Evolutionary conservation across 2,888 invertebrate genomes (phyloP).

Genomic region (Amphipoea lucens): DNA sequence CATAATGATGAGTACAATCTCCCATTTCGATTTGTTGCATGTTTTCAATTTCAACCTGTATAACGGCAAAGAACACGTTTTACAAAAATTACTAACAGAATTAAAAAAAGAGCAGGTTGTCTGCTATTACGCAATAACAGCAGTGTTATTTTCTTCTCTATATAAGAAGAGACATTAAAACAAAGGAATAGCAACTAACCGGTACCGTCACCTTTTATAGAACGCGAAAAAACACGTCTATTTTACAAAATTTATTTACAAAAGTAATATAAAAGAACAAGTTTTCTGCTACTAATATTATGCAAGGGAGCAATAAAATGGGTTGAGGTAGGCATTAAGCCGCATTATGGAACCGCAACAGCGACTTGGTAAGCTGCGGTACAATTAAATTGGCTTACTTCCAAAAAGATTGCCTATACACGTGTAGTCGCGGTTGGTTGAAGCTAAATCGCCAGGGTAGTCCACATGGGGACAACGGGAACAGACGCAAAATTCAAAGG

Average conservation of each 20-base stretch:
- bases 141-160: neutral
- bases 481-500: neutral
- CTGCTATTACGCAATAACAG: neutral
- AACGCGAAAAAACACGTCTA: neutral
- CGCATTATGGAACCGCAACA: slow-evolving; percentile 32
- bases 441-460: neutral
- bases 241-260: neutral
- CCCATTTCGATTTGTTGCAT: no score
- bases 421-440: neutral
- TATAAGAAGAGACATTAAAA: neutral
- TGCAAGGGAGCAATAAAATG: slow-evolving; percentile 34
- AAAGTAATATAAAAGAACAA: slow-evolving; percentile 12
- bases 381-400: slow-evolving; percentile 42
- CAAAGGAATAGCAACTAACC: no score
- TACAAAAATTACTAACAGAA: slow-evolving; percentile 7
- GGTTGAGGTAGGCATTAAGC: slow-evolving; percentile 21
- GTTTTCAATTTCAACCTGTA: no score
- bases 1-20: no score
- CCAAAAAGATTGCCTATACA: slow-evolving; percentile 42
- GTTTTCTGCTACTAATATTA: slow-evolving; percentile 20
- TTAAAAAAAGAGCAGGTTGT: neutral
- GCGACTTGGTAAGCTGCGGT: slow-evolving; percentile 5
- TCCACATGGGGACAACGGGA: no score
- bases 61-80: neutral
- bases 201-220: neutral